A percentile compares a stretch with the other conserved stretches of the same genome.
These are phyloP conservation scores for Pterophyllum scalare DNA, from an alignment of 2,113 vertebrate genomes.

Conservation along the genomic window DNA sequence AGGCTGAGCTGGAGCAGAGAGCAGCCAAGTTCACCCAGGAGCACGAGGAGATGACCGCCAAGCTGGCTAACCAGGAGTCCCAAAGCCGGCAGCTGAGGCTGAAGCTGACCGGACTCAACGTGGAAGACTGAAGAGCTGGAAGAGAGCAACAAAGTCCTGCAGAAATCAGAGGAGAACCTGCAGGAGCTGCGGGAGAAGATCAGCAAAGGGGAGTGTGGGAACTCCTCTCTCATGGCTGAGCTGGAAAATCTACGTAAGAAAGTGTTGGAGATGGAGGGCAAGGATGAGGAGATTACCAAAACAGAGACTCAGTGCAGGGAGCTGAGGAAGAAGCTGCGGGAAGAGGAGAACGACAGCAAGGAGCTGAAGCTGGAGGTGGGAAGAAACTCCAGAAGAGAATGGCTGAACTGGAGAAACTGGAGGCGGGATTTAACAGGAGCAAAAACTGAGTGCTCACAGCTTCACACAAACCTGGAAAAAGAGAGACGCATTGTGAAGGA, in stretches of 20 bases:
- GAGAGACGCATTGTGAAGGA: conserved; percentile 89
- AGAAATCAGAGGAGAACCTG: conserved; percentile 91
- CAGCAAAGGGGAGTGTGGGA: conserved; percentile 90
- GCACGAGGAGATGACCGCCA: conserved; percentile 90
- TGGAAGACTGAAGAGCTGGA: conserved; percentile 90
- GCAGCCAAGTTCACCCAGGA: conserved; percentile 85
- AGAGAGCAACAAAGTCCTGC: conserved; percentile 87
- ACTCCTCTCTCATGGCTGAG: conserved; percentile 89
- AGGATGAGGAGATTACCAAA: conserved; percentile 95
- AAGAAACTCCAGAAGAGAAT: conserved; percentile 93
- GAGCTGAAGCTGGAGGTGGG: conserved; percentile 91
- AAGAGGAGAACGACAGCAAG: conserved; percentile 88
- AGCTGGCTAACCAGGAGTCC: conserved; percentile 87
- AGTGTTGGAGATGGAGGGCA: conserved; percentile 96
- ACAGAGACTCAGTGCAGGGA: conserved; percentile 91
- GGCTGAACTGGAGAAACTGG: conserved; percentile 91
- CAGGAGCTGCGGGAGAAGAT: conserved; percentile 92
- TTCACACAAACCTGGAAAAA: conserved; percentile 88
- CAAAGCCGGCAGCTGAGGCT: conserved; percentile 89
- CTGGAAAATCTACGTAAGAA: conserved; percentile 92
- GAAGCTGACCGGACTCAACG: conserved; percentile 84
- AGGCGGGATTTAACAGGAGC: conserved; percentile 88
- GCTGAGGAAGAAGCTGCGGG: conserved; percentile 88
- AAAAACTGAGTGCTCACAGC: conserved; percentile 88
- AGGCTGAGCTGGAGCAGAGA: conserved; percentile 88